Evolutionary conservation across 2,113 vertebrate genomes (phyloP).

Genomic region (Platichthys stellatus): DNA sequence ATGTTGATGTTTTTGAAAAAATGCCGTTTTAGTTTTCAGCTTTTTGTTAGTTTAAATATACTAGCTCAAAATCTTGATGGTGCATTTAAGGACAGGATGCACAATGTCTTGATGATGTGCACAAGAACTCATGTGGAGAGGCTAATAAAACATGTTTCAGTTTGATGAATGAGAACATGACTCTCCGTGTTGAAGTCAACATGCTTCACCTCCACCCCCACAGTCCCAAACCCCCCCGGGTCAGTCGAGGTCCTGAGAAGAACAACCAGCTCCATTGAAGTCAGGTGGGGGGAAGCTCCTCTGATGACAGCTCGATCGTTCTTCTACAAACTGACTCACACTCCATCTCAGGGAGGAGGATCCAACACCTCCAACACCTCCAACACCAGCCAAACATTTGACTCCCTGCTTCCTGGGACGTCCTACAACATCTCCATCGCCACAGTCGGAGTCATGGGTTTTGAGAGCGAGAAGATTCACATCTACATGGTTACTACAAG

Average conservation of each 20-base stretch:
- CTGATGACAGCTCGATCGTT: slow-evolving; percentile 45
- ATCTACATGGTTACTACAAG: slow-evolving; percentile 56
- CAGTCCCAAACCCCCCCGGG: slow-evolving; percentile 78
- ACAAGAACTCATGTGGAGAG: not conserved
- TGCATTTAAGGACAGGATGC: not conserved
- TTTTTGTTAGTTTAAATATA: too few relatives aligned
- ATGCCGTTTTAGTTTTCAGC: too few relatives aligned
- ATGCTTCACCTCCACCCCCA: not conserved
- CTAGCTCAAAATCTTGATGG: not conserved
- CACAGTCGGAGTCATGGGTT: slow-evolving; percentile 51
- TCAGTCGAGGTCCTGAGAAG: not conserved
- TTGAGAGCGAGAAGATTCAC: slow-evolving; percentile 49
- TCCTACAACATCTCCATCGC: slow-evolving; percentile 66
- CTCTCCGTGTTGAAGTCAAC: not conserved
- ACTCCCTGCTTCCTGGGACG: slow-evolving; percentile 67
- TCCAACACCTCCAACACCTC: not conserved
- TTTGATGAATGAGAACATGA: not conserved
- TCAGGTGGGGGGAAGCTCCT: slow-evolving; percentile 57
- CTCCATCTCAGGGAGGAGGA: rapidly evolving
- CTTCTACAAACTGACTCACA: slow-evolving; percentile 46
- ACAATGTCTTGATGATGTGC: not conserved
- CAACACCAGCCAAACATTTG: slow-evolving; percentile 12
- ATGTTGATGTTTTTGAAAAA: too few relatives aligned
- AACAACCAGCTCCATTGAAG: slow-evolving; percentile 50
- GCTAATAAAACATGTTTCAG: not conserved